Evolutionary conservation across 2,888 invertebrate species (phyloP), one percentile per base, ranked within the genome.

Genomic region (Uloborus plumipes): DNA sequence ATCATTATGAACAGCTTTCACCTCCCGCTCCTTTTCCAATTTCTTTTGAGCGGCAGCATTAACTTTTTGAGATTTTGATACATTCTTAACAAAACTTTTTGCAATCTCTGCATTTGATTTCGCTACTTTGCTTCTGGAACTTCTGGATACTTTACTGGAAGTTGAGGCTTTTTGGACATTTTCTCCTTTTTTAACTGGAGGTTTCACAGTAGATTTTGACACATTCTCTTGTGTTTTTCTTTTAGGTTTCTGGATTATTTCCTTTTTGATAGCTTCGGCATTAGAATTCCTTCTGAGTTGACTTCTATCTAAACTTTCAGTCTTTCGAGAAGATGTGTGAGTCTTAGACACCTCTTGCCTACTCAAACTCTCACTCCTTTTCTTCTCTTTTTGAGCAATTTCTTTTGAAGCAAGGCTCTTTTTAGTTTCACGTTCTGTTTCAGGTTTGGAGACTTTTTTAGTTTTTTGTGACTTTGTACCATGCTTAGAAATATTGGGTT

Each of bases 41-140:
- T 2, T 18, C 18, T 39, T 47, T 62, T 75, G 31, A 18, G 61
- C 20, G 20, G 18, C 7, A 39, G 53, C 62, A 9, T 39, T 26
- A 18, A 39, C 9, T 13, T 76, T 67, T 31, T 31, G 14, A 16
- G 61, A 58, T 49, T 65, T 70, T 47, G 64, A 18, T 50, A 51
- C 74, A 64, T 74, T 66, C 26, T 51, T 39, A n/a, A 81, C 70
- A 81, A 81, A 81, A 20, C 80, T 81, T 74, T 81, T 81, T 51
- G 80, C 80, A n/a, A 81, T 74, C 65, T 81, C 67, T 20, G 61
- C 69, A 75, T 74, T 81, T 15, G 69, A 74, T 65, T 65, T 74
- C 18, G 47, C 47, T 2, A 11, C 39, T 39, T 39, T 39, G 9
- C 39, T 39, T 39, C 39, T 39, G 6, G 39, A 39, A 39, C 39